Evolutionary conservation across 2,888 invertebrate genomes (phyloP).

Genomic region (Alviniconcha strummeri): DNA sequence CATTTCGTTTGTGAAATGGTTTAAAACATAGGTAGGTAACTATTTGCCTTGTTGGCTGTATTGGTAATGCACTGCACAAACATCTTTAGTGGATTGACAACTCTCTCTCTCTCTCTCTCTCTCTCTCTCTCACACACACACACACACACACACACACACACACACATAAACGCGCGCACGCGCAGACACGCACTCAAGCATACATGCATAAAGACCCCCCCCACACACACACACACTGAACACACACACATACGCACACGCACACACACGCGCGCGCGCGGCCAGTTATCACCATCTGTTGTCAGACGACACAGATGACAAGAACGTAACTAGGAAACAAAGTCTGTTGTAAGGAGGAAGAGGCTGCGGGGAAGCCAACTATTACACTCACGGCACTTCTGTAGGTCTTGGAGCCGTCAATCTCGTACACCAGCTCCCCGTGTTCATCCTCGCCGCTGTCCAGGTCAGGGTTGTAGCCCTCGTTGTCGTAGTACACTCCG

Average conservation of each 20-base stretch:
- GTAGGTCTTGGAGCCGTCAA: constrained; percentile 29
- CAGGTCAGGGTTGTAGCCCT: not conserved
- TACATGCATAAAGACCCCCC: too few species aligned
- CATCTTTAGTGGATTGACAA: too few species aligned
- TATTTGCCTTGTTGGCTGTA: too few species aligned
- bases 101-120: too few species aligned
- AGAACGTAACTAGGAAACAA: too few species aligned
- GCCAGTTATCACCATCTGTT: not conserved
- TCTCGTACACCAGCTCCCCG: constrained; percentile 22
- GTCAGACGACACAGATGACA: too few species aligned
- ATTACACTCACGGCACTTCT: constrained; percentile 28
- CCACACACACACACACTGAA: too few species aligned
- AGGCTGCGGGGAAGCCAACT: too few species aligned
- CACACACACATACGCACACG: constrained; percentile 8
- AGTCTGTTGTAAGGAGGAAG: too few species aligned
- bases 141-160: not conserved
- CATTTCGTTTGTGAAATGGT: too few species aligned
- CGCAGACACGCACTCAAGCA: not conserved
- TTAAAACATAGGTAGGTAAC: too few species aligned
- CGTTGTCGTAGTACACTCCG: constrained; percentile 20
- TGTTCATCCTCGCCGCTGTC: not conserved
- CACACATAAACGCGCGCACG: not conserved
- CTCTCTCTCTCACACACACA: not conserved
- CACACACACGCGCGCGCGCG: not conserved
- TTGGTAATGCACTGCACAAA: too few species aligned